Base-by-base conservation (phyloP, 2,888 invertebrate species). In the Xanthia togata region DNA sequence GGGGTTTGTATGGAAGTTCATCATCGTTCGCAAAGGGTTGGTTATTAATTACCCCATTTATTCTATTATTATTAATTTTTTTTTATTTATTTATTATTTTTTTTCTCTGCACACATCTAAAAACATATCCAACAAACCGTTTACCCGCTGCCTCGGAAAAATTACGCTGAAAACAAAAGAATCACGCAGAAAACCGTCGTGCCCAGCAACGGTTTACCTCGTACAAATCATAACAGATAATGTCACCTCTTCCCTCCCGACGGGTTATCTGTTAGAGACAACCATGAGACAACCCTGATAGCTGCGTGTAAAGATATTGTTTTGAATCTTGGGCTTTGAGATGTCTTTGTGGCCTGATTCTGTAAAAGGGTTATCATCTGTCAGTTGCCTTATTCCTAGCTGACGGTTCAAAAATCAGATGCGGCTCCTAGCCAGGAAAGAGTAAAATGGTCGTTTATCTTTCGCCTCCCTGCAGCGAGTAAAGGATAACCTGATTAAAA, bases 161-260 rank as follows among this genome's bases (percentile, higher is more conserved):
- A 17, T 41, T 41, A 44, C 14, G 14, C n/a, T 38, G 1, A 23
- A 63, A 64, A 50, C 77, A 82, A 82, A 81, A 81, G 26, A 14
- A 44, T 20, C 26, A 8, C 4, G 31, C n/a, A 38, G n/a, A 38
- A 62, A 63, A 8, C 47, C 17, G 60, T 84, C 69, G 0, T n/a
- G n/a, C n/a, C 14, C 72, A 84, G 60, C 6, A 2, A 12, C 11
- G 1, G 23, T 47, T 47, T n/a, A 44, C 64, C 31, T 44, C 17
- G 2, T 62, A 70, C 70, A 62, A 70, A 57, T 70, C 60, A 67
- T 55, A 62, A 70, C 2, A 70, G 70, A 78, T 68, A 63, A 72
- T 31, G 72, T 84, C 57, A 84, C 26, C 12, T 80, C n/a, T 59
- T 53, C n/a, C 4, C 26, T 44, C 5, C 11, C 14, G 9, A 57